Evolutionary conservation across 2,797 vertebrate genomes (phyloP).

Genomic region (Valencia hispanica): DNA sequence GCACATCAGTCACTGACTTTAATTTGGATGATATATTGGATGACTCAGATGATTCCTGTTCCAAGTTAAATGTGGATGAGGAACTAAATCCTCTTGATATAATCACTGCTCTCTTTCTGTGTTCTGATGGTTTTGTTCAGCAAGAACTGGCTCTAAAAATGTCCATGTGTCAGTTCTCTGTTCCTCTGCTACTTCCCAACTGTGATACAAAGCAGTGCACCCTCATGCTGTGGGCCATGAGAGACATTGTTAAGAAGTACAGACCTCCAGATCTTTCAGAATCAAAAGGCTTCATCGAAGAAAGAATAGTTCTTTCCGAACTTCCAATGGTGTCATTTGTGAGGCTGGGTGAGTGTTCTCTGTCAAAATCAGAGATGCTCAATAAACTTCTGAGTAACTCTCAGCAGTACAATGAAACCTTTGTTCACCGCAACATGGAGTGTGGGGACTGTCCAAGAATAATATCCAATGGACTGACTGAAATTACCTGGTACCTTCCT

Average conservation of each 20-base stretch:
- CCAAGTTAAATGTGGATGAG: not conserved
- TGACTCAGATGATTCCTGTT: no score
- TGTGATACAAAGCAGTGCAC: constrained; percentile 62
- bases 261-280: constrained; percentile 73
- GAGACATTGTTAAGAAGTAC: constrained; percentile 82
- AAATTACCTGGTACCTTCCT: constrained; percentile 85
- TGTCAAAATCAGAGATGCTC: constrained; percentile 84
- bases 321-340: constrained; percentile 77
- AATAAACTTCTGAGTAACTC: constrained; percentile 80
- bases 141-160: constrained; percentile 85
- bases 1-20: not conserved
- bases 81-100: constrained; percentile 78
- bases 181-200: constrained; percentile 82
- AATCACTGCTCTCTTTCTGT: constrained; percentile 81
- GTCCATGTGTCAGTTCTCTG: constrained; percentile 87
- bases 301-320: constrained; percentile 70
- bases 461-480: constrained; percentile 79
- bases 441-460: constrained; percentile 65
- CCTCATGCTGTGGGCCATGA: constrained; percentile 86
- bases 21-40: not conserved
- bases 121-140: constrained; percentile 81
- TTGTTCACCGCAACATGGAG: constrained; percentile 75
- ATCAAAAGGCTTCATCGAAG: constrained; percentile 74
- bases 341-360: constrained; percentile 69
- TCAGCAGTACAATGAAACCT: constrained; percentile 76